Evolutionary conservation across 1,140 invertebrate species (phyloP).

Genomic region (Gonioctena quinquepunctata): DNA sequence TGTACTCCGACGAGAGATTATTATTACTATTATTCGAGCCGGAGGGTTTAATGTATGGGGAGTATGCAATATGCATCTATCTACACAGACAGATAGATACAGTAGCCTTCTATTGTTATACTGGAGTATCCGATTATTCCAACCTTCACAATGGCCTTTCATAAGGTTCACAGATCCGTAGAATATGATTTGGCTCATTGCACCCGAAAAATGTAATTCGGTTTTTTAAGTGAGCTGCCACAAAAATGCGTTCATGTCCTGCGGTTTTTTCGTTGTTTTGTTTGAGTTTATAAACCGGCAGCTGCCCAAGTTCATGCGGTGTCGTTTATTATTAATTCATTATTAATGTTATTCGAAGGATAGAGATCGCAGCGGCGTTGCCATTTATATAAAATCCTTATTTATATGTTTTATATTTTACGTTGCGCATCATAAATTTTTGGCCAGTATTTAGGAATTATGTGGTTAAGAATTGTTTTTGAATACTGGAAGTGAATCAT

Average conservation of each 20-base stretch:
- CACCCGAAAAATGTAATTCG: conserved; percentile 50
- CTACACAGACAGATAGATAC: conserved; percentile 29
- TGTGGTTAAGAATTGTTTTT: too few species aligned
- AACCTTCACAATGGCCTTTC: conserved; percentile 43
- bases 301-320: conserved; percentile 5
- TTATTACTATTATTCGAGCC: conserved; percentile 18
- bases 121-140: conserved; percentile 46
- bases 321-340: conserved; percentile 32
- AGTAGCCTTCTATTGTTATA: conserved; percentile 41
- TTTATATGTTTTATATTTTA: too few species aligned
- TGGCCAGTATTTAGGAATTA: too few species aligned
- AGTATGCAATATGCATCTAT: conserved; percentile 22
- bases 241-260: conserved; percentile 36
- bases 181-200: conserved; percentile 55
- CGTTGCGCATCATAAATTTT: too few species aligned
- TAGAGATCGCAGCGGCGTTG: too few species aligned
- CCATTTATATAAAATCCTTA: too few species aligned
- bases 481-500: too few species aligned
- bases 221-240: conserved; percentile 42
- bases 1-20: conserved; percentile 11
- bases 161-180: conserved; percentile 47
- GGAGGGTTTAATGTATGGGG: conserved; percentile 4
- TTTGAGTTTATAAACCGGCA: background rate
- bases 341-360: conserved; percentile 40
- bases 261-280: conserved; percentile 36